Base-by-base conservation (phyloP, 2,113 vertebrate species). In the Propithecus coquereli region DNA sequence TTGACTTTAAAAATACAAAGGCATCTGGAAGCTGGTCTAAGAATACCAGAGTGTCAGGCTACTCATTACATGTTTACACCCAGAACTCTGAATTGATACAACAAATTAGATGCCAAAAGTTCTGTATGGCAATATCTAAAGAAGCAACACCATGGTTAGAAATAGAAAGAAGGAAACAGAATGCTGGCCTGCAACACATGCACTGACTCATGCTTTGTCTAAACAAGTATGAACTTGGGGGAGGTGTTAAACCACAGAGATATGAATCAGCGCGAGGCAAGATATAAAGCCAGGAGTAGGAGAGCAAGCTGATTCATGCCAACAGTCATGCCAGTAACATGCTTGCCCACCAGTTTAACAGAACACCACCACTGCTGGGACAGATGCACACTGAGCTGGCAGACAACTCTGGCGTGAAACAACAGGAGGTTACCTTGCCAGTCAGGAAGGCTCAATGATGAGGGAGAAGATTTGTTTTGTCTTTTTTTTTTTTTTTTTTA, bases 151-250 rank as follows among this genome's bases (percentile, higher is more conserved):
- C 5, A 92, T 32, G 22, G 66, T 22, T 34, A 96, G 79, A 71
- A 97, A 57, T 0, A 97, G 95, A 89, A 90, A 97, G 74, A 45
- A 96, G 86, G 85, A 94, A 94, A 73, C 0, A 90, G 83, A 66
- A 40, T 0, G 59, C 89, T 97, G 94, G 91, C 54, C 70, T 13
- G 32, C 32, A 96, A 23, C 37, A 6, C 45, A 91, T 0, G 63
- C 61, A 90, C 90, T 90, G 94, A 98, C 96, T 96, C 47, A 70
- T 1, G 81, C 70, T 89, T 95, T 95, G 61, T 93, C 87, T 96
- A 74, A 91, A 90, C 95, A 95, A 90, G 94, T 94, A 2, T 94
- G 88, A 96, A 93, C 84, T 71, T 92, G 87, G 84, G 54, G 91
- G 43, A 52, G 92, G 96, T 94, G 77, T 95, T 86, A 85, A 87